Evolutionary conservation across 2,113 vertebrate species (phyloP).

Genomic region (Edolisoma coerulescens): DNA sequence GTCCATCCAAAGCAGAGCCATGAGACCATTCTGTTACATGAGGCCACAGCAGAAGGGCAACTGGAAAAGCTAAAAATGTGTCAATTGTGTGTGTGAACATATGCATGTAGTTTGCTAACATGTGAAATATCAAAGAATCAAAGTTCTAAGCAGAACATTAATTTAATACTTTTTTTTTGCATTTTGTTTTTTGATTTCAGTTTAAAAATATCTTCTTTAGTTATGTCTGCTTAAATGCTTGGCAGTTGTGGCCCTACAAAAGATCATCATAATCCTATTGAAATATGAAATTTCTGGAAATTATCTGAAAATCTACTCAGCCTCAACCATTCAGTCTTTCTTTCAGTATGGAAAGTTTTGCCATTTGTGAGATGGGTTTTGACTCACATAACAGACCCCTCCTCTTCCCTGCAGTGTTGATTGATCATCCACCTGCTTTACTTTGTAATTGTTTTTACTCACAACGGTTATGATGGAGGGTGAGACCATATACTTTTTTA

Average conservation of each 20-base stretch:
- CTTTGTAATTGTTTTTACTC: not conserved
- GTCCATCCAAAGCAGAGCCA: not conserved
- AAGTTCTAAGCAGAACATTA: not conserved
- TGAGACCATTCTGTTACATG: accelerated
- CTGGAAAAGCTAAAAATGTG: not conserved
- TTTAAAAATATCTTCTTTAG: not conserved
- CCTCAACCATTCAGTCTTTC: not conserved
- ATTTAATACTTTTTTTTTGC: not conserved
- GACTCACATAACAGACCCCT: not conserved
- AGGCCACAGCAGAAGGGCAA: not conserved
- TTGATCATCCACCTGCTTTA: not conserved
- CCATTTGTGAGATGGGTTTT: not conserved
- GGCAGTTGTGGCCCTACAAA: not conserved
- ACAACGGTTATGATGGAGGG: not conserved
- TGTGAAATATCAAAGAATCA: not conserved
- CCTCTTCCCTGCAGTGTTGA: not conserved
- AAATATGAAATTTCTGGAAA: not conserved
- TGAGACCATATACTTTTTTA: not conserved
- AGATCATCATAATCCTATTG: not conserved
- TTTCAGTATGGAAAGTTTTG: not conserved
- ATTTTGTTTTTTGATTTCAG: not conserved
- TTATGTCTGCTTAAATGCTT: not conserved
- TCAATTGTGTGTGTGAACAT: not conserved
- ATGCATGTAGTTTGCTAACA: not conserved
- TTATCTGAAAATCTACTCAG: not conserved